Evolutionary conservation across 2,888 invertebrate genomes (phyloP), one percentile per base, ranked within the genome.

Genomic region (Cordylochernes scorpioides): DNA sequence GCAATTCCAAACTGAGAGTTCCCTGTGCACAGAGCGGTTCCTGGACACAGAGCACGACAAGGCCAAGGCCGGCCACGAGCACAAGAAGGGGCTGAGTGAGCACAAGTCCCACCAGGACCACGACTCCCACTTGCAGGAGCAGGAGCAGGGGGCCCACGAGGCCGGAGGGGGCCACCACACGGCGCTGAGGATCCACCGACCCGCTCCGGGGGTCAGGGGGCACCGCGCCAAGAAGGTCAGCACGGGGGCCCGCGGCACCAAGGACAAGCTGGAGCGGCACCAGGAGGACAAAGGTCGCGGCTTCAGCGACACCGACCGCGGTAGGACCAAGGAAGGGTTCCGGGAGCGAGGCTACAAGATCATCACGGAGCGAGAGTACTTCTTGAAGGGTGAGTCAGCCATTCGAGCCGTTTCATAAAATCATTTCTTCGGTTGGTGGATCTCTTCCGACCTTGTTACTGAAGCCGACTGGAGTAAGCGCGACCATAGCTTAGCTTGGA

Each of bases 291-390:
- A 17, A 4, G 33, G 31, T 7, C n/a, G n/a, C 7, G 17, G 19
- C 12, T 30, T 32, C 26, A 10, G 32, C 17, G 38, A 39, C n/a
- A 31, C 32, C 21, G 35, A 38, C 24, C 34, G 36, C 10, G 37
- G 36, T 10, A 30, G 38, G 3, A 34, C 33, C 25, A 35, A 39
- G 15, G 31, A 42, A 33, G 38, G 42, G 16, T 30, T 39, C 30
- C 28, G 38, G 14, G 42, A 42, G 30, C 38, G 38, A 26, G 40
- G 42, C 8, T 42, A 39, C 29, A 42, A 41, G 24, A 42, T 42
- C 12, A 39, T 37, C 3, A 39, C 40, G 0, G 42, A 42, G 19
- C 30, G 38, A 7, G 42, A 40, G 22, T 38, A 39, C 15, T 39
- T 39, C 22, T 25, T 39, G 10, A 34, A 36, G n/a, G 35, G 35